A percentile compares a stretch with the other conserved stretches of the same genome.
Conservation (phyloP, 2,888 invertebrate genomes). For the Drosophila barbarae region DNA sequence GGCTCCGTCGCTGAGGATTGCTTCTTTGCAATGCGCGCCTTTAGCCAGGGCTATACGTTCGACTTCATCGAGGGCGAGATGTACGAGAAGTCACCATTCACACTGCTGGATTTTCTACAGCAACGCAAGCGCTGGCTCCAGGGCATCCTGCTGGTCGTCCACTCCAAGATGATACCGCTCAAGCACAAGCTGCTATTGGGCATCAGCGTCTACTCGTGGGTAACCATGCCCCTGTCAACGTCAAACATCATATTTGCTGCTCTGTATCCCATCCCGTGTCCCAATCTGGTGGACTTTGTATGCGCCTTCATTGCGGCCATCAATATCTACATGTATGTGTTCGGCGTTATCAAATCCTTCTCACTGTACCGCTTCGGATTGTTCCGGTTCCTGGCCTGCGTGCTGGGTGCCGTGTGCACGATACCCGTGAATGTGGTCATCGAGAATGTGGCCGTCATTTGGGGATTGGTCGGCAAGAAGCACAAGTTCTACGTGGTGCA, state of each 20-base stretch:
- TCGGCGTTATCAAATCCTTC: conserved; percentile 98
- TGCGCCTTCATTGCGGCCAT: conserved; percentile 96
- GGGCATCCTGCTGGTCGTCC: conserved; percentile 93
- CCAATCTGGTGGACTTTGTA: conserved; percentile 89
- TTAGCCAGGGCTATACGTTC: conserved; percentile 92
- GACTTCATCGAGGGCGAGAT: conserved; percentile 98
- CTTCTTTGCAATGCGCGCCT: conserved; percentile 97
- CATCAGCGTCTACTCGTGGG: conserved; percentile 96
- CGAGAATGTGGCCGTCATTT: conserved; percentile 96
- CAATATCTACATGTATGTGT: conserved; percentile 98
- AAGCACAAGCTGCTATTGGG: conserved; percentile 89
- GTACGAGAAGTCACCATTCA: conserved; percentile 99
- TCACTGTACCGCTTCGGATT: conserved; percentile 92
- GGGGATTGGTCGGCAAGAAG: conserved; percentile 96
- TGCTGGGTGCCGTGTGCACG: conserved; percentile 91
- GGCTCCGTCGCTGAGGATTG: conserved; percentile 99
- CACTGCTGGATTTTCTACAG: conserved; percentile 95
- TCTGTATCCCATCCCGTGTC: conserved; percentile 92
- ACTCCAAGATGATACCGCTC: conserved; percentile 90
- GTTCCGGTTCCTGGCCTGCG: conserved; percentile 87
- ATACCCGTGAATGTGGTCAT: conserved; percentile 96
- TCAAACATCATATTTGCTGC: conserved; percentile 92
- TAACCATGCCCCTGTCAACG: conserved; percentile 94
- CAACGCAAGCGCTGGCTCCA: conserved; percentile 98
- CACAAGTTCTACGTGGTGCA: conserved; percentile 98